These are phyloP conservation scores for Brachionus koreanus DNA, from an alignment of 1,140 invertebrate species.

Conservation along the genomic window DNA sequence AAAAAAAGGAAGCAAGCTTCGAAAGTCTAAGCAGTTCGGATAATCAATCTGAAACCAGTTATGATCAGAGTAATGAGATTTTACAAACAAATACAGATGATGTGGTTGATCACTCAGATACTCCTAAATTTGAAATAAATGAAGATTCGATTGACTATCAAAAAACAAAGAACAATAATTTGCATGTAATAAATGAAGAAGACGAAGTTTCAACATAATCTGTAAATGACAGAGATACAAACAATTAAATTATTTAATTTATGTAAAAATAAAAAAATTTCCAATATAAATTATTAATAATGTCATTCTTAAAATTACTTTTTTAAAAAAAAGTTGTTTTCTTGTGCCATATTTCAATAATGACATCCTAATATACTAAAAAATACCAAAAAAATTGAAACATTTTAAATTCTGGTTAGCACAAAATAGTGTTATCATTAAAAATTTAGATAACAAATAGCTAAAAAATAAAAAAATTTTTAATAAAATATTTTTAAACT, in stretches of 20 bases:
- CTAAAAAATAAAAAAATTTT: too few species aligned
- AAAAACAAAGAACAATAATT: background rate
- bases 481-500: too few species aligned
- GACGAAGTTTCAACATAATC: background rate
- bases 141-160: background rate
- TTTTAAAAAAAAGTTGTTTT: too few species aligned
- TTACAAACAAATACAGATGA: background rate
- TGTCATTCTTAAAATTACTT: background rate
- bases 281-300: background rate
- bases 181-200: constrained; percentile 25
- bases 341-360: too few species aligned
- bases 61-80: background rate
- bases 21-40: constrained; percentile 5
- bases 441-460: too few species aligned
- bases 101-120: background rate
- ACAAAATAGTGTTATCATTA: too few species aligned
- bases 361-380: too few species aligned
- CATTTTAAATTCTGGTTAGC: too few species aligned
- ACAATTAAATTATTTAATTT: background rate
- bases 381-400: too few species aligned
- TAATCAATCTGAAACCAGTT: background rate
- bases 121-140: background rate
- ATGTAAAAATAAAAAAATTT: background rate
- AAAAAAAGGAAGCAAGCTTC: background rate
- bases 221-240: background rate